phyloP scores from a whole-genome alignment of 1,140 invertebrate species.

The Cydia splendana region DNA sequence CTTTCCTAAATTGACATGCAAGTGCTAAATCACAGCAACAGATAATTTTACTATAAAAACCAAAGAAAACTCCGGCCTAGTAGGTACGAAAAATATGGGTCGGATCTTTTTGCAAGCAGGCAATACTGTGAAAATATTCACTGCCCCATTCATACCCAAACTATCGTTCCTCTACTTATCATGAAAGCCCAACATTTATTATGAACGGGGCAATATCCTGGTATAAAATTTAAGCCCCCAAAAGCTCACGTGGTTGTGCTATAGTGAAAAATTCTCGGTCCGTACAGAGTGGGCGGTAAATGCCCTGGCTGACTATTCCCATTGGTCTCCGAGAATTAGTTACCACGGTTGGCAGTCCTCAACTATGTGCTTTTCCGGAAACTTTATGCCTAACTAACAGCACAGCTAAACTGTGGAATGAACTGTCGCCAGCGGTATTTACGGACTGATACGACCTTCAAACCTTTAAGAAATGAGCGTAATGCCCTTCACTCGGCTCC shows the following conservation, averaged over 20 bases:
- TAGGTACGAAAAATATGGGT: background rate
- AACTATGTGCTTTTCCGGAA: background rate
- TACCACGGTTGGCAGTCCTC: background rate
- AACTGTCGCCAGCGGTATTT: background rate
- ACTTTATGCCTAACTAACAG: no score
- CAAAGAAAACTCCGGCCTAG: background rate
- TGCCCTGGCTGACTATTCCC: background rate
- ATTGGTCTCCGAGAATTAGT: background rate
- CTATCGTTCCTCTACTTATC: background rate
- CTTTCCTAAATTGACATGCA: no score
- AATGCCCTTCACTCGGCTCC: no score
- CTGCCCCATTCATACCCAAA: background rate
- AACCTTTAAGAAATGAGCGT: no score
- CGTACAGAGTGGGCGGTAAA: conserved; percentile 30
- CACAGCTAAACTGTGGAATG: no score
- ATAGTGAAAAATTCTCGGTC: conserved; percentile 29
- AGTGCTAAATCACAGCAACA: no score
- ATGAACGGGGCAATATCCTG: conserved; percentile 30
- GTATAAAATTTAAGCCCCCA: conserved; percentile 27
- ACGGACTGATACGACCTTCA: no score
- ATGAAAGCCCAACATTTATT: conserved; percentile 27
- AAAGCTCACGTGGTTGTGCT: conserved; percentile 23
- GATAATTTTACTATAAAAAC: no score
- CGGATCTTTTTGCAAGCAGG: background rate
- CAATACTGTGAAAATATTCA: conserved; percentile 3